Percentiles rank a stretch among this genome's conserved stretches.
phyloP scores from a whole-genome alignment of 2,113 vertebrate species.

The Scomber scombrus region DNA sequence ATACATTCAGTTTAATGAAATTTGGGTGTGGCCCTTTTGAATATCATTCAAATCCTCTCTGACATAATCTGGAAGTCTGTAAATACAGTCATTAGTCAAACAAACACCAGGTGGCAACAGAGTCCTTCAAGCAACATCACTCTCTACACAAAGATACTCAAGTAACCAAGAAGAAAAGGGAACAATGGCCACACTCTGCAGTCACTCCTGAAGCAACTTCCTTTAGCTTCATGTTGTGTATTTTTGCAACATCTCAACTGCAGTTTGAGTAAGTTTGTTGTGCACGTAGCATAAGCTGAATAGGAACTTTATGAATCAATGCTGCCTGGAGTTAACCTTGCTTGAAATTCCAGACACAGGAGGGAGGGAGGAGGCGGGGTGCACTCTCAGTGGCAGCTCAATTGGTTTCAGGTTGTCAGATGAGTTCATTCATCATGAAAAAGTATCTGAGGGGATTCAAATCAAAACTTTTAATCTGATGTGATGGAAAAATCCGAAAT shows the following conservation, averaged over 20 bases:
- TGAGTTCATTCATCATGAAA: conserved; percentile 11
- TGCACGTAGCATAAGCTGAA: not conserved
- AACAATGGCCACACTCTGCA: not conserved
- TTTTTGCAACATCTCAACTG: conserved; percentile 3
- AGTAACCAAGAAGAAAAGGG: too few species aligned
- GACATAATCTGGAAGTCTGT: not conserved
- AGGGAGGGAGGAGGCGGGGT: not conserved
- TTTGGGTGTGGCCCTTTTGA: conserved; percentile 56
- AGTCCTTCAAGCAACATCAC: conserved; percentile 21
- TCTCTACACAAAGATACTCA: not conserved
- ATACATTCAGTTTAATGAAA: not conserved
- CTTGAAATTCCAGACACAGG: not conserved
- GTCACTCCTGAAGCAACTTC: not conserved
- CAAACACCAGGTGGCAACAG: conserved; percentile 74
- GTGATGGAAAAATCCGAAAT: not conserved
- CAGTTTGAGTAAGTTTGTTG: not conserved
- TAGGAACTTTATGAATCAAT: conserved; percentile 30
- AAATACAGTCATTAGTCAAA: not conserved
- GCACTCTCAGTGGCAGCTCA: not conserved
- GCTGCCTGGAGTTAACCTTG: not conserved
- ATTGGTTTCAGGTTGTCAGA: conserved; percentile 11
- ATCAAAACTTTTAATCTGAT: not conserved
- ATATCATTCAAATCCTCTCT: conserved; percentile 61
- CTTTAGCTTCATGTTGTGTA: not conserved
- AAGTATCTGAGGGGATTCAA: not conserved